Evolutionary conservation across 2,797 vertebrate genomes (phyloP).

Genomic region (Perdix hodgsoniae): DNA sequence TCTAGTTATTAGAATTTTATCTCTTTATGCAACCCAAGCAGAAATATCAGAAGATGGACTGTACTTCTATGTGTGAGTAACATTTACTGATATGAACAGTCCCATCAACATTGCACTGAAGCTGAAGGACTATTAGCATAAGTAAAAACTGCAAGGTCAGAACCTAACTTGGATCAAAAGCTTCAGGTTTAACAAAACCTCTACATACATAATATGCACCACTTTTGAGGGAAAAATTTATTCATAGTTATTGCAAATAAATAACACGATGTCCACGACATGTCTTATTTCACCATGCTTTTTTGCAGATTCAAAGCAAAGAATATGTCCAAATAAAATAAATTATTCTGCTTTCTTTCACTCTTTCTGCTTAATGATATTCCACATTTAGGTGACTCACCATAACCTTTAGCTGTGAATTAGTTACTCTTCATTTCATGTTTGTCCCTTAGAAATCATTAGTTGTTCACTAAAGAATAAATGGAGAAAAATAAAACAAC

Average conservation of each 20-base stretch:
- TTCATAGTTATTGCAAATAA: neutral
- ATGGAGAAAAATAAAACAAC: neutral
- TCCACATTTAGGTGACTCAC: neutral
- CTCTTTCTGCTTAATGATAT: neutral
- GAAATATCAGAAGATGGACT: neutral
- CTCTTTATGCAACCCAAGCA: neutral
- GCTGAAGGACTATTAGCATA: neutral
- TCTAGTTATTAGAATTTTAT: constrained; percentile 16
- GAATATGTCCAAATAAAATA: neutral
- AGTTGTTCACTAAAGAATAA: neutral
- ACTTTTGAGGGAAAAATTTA: neutral
- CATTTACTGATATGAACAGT: neutral
- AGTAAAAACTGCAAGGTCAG: neutral
- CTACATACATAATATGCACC: neutral
- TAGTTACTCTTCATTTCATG: neutral
- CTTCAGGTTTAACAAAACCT: neutral
- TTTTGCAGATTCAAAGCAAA: neutral
- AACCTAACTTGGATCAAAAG: neutral
- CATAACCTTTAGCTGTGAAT: neutral
- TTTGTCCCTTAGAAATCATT: neutral
- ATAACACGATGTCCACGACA: neutral
- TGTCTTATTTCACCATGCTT: neutral
- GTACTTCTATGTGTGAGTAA: neutral
- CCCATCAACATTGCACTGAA: neutral
- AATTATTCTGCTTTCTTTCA: neutral